phyloP scores from a whole-genome alignment of 2,113 vertebrate species.

The Daboia siamensis region DNA sequence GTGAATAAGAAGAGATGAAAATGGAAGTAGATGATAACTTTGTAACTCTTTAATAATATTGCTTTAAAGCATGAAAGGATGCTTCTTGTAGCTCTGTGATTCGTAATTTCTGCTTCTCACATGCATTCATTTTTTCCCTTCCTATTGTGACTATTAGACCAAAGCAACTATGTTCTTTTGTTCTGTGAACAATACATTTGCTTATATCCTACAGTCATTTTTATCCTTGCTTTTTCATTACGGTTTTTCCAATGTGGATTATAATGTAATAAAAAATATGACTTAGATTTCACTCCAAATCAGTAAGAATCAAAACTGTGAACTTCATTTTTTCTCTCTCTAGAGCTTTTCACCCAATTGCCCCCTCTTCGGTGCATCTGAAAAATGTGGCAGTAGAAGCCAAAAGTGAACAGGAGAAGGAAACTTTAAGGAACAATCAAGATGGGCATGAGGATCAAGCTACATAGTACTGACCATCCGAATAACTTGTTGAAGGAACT shows the following conservation, averaged over 20 bases:
- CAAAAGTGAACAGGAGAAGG: conserved; percentile 28
- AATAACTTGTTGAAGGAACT: conserved; percentile 89
- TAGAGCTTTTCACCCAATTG: conserved; percentile 51
- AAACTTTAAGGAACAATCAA: conserved; percentile 63
- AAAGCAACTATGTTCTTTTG: fast-evolving
- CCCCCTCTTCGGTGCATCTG: conserved; percentile 24
- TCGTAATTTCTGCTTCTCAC: not conserved
- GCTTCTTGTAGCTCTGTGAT: not conserved
- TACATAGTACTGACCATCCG: conserved; percentile 89
- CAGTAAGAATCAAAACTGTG: not conserved
- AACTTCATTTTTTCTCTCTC: not conserved
- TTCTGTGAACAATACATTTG: not conserved
- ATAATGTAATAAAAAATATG: not conserved
- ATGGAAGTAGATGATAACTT: not conserved
- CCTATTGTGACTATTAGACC: not conserved
- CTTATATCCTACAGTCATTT: not conserved
- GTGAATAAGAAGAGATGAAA: not conserved
- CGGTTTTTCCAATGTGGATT: not conserved
- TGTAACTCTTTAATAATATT: not conserved
- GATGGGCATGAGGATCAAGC: conserved; percentile 94
- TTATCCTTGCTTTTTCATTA: not conserved
- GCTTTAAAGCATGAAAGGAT: not conserved
- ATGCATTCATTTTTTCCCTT: too few relatives aligned
- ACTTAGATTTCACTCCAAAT: not conserved
- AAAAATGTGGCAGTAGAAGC: conserved; percentile 42